Evolutionary conservation across 2,113 vertebrate species (phyloP).

Genomic region (Grammomys surdaster): DNA sequence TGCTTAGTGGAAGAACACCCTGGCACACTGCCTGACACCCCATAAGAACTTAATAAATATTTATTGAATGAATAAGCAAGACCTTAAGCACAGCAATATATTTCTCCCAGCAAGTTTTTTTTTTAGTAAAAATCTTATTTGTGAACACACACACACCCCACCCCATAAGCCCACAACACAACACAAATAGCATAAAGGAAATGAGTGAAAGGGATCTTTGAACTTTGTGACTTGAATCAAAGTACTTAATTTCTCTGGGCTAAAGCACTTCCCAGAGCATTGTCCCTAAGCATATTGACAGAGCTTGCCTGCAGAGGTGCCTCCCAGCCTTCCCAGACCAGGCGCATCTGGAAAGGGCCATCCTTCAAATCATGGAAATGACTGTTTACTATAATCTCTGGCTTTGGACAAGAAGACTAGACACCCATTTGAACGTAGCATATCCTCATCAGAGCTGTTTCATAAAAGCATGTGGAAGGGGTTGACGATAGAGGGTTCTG

Average conservation of each 20-base stretch:
- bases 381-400: neutral
- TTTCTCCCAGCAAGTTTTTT: conserved; percentile 34
- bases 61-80: conserved; percentile 66
- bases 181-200: neutral
- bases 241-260: conserved; percentile 24
- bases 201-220: neutral
- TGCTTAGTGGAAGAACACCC: conserved; percentile 7
- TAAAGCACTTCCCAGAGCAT: neutral
- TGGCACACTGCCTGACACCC: conserved; percentile 54
- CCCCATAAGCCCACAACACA: neutral
- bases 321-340: neutral
- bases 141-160: neutral
- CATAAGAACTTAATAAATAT: conserved; percentile 71
- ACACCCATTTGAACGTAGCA: neutral
- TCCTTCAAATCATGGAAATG: neutral
- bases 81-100: conserved; percentile 58
- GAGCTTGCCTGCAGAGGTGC: neutral
- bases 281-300: neutral
- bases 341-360: neutral
- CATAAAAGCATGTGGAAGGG: neutral
- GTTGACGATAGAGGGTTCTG: neutral
- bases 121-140: conserved; percentile 38
- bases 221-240: neutral
- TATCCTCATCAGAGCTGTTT: neutral
- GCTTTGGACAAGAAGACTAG: neutral